Evolutionary conservation across 2,888 invertebrate genomes (phyloP).

Genomic region (Amphipyra tragopoginis): DNA sequence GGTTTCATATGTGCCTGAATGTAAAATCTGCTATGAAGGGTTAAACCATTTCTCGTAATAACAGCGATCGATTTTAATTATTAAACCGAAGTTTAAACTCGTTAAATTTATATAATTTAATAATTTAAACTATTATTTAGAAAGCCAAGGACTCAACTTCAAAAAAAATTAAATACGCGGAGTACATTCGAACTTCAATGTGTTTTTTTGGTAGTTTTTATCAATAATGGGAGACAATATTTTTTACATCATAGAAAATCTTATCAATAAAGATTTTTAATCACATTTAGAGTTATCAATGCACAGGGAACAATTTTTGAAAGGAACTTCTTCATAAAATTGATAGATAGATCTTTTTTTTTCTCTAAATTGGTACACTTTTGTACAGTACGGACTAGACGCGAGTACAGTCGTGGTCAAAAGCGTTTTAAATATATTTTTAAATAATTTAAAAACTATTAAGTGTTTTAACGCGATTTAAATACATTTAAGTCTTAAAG

Average conservation of each 20-base stretch:
- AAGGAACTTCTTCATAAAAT: slow-evolving; percentile 71
- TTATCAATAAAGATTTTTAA: slow-evolving; percentile 15
- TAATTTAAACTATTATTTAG: too few species aligned
- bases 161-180: background rate
- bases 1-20: too few species aligned
- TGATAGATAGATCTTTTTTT: slow-evolving; percentile 48
- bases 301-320: slow-evolving; percentile 33
- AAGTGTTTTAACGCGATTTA: slow-evolving; percentile 13
- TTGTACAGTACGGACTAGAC: slow-evolving; percentile 74
- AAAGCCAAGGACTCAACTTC: background rate
- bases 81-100: too few species aligned
- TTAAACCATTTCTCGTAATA: too few species aligned
- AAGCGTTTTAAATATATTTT: slow-evolving; percentile 44
- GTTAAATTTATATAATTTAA: too few species aligned
- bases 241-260: slow-evolving; percentile 29
- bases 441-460: slow-evolving; percentile 4
- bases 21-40: too few species aligned
- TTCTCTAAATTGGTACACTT: slow-evolving; percentile 67
- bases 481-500: slow-evolving; percentile 37
- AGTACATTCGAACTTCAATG: background rate
- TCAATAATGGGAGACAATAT: slow-evolving; percentile 3
- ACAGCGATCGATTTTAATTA: too few species aligned
- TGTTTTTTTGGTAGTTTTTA: background rate
- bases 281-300: slow-evolving; percentile 35
- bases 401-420: slow-evolving; percentile 67